Conservation (phyloP, 2,797 vertebrate genomes). For the Fratercula arctica region DNA sequence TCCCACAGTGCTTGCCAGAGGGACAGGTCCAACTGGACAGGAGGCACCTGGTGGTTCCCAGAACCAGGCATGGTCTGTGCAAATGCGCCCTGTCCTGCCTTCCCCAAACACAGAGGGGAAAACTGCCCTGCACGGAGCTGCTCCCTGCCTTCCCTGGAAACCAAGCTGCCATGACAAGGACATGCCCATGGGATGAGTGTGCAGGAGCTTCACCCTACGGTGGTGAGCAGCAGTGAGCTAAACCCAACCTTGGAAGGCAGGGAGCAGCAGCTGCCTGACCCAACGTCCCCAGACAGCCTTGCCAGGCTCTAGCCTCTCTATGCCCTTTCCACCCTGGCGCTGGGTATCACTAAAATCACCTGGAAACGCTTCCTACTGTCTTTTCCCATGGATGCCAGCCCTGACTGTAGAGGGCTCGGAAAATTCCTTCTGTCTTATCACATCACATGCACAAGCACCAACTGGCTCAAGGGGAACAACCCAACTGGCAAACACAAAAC, state of each 20-base stretch:
- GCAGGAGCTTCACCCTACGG: rapidly evolving
- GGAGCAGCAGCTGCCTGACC: neutral
- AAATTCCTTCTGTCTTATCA: neutral
- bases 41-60: neutral
- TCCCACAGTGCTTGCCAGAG: neutral
- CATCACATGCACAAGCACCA: neutral
- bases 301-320: neutral
- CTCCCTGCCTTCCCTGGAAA: neutral
- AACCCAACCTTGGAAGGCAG: neutral
- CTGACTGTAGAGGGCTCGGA: neutral
- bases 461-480: neutral
- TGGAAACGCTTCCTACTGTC: neutral
- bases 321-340: neutral
- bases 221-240: neutral
- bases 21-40: neutral
- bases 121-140: neutral
- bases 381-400: neutral
- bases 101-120: neutral
- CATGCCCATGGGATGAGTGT: neutral
- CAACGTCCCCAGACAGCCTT: neutral
- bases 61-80: neutral
- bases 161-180: neutral
- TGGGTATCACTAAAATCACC: neutral
- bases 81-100: neutral
- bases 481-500: neutral